Base-by-base conservation (phyloP, 2,797 vertebrate genomes). In the Sebastes taczanowskii region DNA sequence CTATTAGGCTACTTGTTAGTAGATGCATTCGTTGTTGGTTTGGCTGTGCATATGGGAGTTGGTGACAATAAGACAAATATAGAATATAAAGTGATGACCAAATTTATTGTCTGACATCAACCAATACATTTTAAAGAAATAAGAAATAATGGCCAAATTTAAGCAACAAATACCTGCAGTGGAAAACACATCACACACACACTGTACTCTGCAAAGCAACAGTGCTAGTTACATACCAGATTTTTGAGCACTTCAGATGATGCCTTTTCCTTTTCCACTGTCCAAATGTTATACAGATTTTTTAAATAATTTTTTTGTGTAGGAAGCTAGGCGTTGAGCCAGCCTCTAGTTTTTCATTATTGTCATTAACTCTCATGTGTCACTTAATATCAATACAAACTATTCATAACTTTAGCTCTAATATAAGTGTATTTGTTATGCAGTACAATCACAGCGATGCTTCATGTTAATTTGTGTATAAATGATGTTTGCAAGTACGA, bases 241-340 rank as follows among this genome's bases (percentile, higher is more conserved):
- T 27, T 4, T 58, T 27, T 4, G 25, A 58, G 14, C 56, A 58
- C 56, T 56, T 23, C 22, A 23, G 32, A 34, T 42, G 7, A 32
- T 52, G 14, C 22, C 71, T 55, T 46, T 25, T n/a, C 46, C 25
- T 46, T 35, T 56, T 55, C 30, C 5, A n/a, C 30, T 73, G 46
- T 22, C n/a, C 2, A 55, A 55, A 46, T 46, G 42, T 2, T 46
- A 46, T 18, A 46, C 42, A 3, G 16, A 46, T 46, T 46, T 46
- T 46, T 46, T 7, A 6, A 16, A 0, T 7, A 6, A 1, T 42
- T 16, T 1, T 1, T 42, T 16, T 38, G 0, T 46, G 42, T 46
- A 8, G 3, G 52, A 1, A 42, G 1, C 6, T 42, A 23, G 13
- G 22, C 16, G 2, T 30, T n/a, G 10, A 42, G 22, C 23, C 65